phyloP scores from a whole-genome alignment of 2,797 vertebrate genomes.

The Clarias pachynema region DNA sequence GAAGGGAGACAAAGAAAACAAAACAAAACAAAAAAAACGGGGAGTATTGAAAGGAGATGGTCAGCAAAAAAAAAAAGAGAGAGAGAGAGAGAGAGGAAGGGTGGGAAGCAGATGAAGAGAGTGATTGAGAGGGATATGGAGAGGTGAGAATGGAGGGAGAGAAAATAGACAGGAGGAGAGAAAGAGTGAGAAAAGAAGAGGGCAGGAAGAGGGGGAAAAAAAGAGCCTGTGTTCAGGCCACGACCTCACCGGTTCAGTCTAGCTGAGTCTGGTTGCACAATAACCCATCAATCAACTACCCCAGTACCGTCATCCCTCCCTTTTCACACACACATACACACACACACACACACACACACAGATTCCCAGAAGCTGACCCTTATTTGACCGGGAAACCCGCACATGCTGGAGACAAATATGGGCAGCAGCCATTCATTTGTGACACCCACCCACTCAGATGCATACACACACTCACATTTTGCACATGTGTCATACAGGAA shows the following conservation, averaged over 20 bases:
- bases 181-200: constrained; percentile 71
- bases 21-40: neutral
- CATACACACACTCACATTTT: constrained; percentile 11
- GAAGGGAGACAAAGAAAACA: constrained; percentile 65
- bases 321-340: constrained; percentile 55
- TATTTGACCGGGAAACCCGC: constrained; percentile 59
- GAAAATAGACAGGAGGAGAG: constrained; percentile 68
- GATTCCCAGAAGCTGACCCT: constrained; percentile 55
- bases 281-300: constrained; percentile 80
- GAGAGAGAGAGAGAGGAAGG: constrained; percentile 53
- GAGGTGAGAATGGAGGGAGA: constrained; percentile 39
- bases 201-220: constrained; percentile 67
- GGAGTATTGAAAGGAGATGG: constrained; percentile 34
- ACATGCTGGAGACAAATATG: constrained; percentile 51
- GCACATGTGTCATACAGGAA: constrained; percentile 34
- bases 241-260: constrained; percentile 77
- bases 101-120: constrained; percentile 60
- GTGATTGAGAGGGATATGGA: constrained; percentile 63
- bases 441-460: constrained; percentile 37
- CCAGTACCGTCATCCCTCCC: constrained; percentile 68
- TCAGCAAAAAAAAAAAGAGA: constrained; percentile 54
- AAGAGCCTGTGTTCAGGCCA: constrained; percentile 64
- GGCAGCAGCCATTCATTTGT: constrained; percentile 50
- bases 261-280: constrained; percentile 76
- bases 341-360: constrained; percentile 37